phyloP scores from a whole-genome alignment of 2,797 vertebrate genomes.

The Sphenopsis melanotis region DNA sequence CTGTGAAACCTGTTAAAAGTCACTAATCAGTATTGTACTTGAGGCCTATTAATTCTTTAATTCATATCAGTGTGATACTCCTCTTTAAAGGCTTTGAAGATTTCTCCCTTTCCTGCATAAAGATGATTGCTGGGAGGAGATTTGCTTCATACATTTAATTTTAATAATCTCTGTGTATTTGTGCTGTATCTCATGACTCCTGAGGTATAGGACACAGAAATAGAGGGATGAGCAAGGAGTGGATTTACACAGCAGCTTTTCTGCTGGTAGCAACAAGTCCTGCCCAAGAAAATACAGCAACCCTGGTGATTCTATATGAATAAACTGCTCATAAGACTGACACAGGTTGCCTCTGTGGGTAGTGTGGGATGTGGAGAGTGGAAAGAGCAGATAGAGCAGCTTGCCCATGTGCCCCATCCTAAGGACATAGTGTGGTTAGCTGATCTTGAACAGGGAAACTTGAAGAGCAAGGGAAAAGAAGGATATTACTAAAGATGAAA shows the following conservation, averaged over 20 bases:
- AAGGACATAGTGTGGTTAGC: neutral
- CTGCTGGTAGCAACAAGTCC: neutral
- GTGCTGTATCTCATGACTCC: neutral
- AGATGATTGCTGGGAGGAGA: neutral
- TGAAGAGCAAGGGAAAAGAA: neutral
- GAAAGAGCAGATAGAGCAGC: neutral
- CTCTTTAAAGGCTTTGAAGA: neutral
- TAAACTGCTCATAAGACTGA: neutral
- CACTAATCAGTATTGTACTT: neutral
- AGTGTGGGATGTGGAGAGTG: neutral
- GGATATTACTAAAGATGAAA: neutral
- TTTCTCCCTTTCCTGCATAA: neutral
- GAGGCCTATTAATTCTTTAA: neutral
- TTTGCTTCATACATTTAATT: neutral
- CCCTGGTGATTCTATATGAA: rapidly evolving
- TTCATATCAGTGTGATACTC: neutral
- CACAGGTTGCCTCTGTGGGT: neutral
- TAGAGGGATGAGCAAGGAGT: neutral
- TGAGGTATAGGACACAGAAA: neutral
- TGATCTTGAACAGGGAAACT: neutral
- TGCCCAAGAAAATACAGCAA: neutral
- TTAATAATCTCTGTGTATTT: neutral
- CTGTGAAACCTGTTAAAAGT: neutral
- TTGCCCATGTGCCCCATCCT: neutral
- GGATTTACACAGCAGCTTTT: neutral